Evolutionary conservation across 2,113 vertebrate species (phyloP).

Genomic region (Larimichthys crocea): DNA sequence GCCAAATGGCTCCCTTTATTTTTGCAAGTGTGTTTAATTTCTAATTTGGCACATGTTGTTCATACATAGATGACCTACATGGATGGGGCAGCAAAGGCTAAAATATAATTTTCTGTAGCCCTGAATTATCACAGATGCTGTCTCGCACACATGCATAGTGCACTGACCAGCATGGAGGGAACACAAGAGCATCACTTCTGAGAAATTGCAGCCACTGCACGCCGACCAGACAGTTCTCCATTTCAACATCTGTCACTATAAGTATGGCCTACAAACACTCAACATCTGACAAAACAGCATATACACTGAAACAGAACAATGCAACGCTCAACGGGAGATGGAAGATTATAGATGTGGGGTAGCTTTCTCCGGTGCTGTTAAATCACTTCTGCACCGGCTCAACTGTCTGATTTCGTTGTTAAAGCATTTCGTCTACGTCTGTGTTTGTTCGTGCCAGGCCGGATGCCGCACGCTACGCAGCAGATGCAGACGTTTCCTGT

Average conservation of each 20-base stretch:
- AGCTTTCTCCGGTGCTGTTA: conserved; percentile 16
- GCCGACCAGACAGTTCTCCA: conserved; percentile 10
- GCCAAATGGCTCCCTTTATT: conserved; percentile 15
- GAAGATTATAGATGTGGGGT: conserved; percentile 3
- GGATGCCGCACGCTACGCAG: conserved; percentile 12
- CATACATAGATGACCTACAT: background rate
- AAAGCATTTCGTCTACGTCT: conserved; percentile 9
- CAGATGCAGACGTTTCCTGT: conserved; percentile 20
- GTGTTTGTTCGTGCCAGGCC: background rate
- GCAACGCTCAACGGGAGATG: conserved; percentile 6
- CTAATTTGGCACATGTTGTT: conserved; percentile 22
- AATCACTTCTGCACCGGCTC: conserved; percentile 23
- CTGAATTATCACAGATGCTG: conserved; percentile 16
- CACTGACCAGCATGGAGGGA: background rate
- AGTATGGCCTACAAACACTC: conserved; percentile 10
- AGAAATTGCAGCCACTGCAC: conserved; percentile 18
- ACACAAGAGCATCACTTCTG: background rate
- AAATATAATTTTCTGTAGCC: background rate
- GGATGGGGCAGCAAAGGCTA: background rate
- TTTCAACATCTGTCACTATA: conserved; percentile 35
- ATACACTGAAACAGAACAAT: background rate
- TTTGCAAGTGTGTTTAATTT: conserved; percentile 16
- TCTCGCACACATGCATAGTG: background rate
- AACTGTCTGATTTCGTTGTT: conserved; percentile 36
- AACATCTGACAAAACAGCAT: conserved; percentile 1